These are phyloP conservation scores for Diogma glabrata DNA, from an alignment of 2,888 invertebrate species.

Conservation along the genomic window DNA sequence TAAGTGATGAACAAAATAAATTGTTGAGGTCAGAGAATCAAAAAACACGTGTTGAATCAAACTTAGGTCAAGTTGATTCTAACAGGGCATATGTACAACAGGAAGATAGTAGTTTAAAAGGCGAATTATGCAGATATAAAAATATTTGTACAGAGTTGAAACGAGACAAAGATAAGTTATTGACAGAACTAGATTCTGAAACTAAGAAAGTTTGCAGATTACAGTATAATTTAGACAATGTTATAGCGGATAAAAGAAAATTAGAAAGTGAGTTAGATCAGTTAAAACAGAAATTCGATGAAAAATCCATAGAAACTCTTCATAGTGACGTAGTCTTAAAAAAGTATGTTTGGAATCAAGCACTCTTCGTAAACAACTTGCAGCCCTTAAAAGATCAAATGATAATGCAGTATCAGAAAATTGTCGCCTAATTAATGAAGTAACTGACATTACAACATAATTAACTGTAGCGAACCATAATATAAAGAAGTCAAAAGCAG, in stretches of 20 bases:
- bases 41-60: slow-evolving; percentile 46
- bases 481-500: slow-evolving; percentile 53
- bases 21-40: slow-evolving; percentile 51
- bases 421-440: slow-evolving; percentile 58
- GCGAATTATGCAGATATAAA: slow-evolving; percentile 51
- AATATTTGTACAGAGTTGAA: slow-evolving; percentile 52
- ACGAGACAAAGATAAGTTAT: slow-evolving; percentile 55
- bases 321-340: slow-evolving; percentile 29
- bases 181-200: slow-evolving; percentile 58
- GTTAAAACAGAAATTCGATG: slow-evolving; percentile 42
- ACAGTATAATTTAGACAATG: slow-evolving; percentile 52
- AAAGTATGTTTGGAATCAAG: slow-evolving; percentile 32
- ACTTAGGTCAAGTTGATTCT: slow-evolving; percentile 44
- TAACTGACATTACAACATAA: slow-evolving; percentile 51
- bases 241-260: slow-evolving; percentile 42
- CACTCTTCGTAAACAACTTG: slow-evolving; percentile 31
- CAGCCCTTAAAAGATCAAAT: slow-evolving; percentile 29
- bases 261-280: slow-evolving; percentile 45
- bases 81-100: slow-evolving; percentile 46
- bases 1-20: slow-evolving; percentile 57
- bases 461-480: slow-evolving; percentile 51
- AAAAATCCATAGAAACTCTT: slow-evolving; percentile 25
- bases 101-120: slow-evolving; percentile 47
- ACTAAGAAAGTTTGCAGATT: slow-evolving; percentile 53
- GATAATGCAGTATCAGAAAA: slow-evolving; percentile 34